phyloP scores from a whole-genome alignment of 2,113 vertebrate genomes.

The Sapayoa aenigma region DNA sequence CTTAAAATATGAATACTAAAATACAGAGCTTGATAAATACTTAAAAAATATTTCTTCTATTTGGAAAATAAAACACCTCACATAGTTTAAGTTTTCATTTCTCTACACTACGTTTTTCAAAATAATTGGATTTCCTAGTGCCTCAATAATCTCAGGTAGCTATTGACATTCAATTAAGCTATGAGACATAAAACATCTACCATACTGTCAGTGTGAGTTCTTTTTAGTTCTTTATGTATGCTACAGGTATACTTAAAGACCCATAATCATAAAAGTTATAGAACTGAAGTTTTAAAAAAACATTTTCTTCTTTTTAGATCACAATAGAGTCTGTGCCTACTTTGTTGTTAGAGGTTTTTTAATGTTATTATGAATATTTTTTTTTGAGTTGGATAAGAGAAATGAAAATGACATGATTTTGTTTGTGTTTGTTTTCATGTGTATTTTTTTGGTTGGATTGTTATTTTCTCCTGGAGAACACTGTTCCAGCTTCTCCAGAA shows the following conservation, averaged over 20 bases:
- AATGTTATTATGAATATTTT: not conserved
- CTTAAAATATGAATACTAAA: not conserved
- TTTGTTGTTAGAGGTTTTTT: not conserved
- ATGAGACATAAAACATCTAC: not conserved
- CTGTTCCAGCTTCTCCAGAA: not conserved
- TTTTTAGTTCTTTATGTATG: not conserved
- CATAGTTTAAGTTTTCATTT: not conserved
- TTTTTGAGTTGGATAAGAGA: not conserved
- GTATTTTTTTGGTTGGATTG: not conserved
- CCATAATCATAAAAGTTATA: not conserved
- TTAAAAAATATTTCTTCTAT: not conserved
- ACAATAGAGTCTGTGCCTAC: not conserved
- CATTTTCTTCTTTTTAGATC: not conserved
- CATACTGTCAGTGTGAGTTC: not conserved
- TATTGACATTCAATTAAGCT: not conserved
- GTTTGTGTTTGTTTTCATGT: not conserved
- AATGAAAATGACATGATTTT: rapidly evolving
- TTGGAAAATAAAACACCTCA: not conserved
- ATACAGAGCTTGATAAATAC: not conserved
- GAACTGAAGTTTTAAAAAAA: not conserved
- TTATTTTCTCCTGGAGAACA: not conserved
- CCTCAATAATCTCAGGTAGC: not conserved
- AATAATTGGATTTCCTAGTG: not conserved
- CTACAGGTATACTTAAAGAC: not conserved
- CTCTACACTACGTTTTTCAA: not conserved